Evolutionary conservation across 2,113 vertebrate genomes (phyloP).

Genomic region (Protomyctophum bolini): DNA sequence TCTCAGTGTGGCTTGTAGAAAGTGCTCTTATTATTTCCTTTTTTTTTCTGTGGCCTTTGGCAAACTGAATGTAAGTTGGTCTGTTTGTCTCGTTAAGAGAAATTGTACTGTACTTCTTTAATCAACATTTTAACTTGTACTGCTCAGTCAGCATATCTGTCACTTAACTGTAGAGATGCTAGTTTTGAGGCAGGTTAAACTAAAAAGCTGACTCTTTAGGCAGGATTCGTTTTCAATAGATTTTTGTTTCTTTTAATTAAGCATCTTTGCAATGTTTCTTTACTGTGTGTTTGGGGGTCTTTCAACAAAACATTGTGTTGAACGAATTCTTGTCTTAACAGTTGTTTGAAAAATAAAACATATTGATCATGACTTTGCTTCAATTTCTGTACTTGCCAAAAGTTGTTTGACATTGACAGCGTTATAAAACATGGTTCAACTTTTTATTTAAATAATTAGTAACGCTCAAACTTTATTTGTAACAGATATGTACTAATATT

Average conservation of each 20-base stretch:
- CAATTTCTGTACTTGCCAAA: not conserved
- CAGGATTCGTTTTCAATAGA: conserved; percentile 55
- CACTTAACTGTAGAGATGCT: conserved; percentile 30
- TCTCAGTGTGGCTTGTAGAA: conserved; percentile 30
- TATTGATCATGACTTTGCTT: conserved; percentile 60
- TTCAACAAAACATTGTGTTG: conserved; percentile 77
- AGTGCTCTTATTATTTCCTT: not conserved
- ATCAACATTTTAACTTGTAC: conserved; percentile 23
- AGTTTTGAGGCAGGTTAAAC: conserved; percentile 51
- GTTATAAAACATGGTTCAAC: too few species aligned
- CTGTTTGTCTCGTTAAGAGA: conserved; percentile 32
- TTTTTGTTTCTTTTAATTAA: conserved; percentile 17
- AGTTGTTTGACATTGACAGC: too few species aligned
- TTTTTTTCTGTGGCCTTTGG: conserved; percentile 53
- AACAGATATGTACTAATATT: too few species aligned
- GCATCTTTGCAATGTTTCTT: conserved; percentile 66
- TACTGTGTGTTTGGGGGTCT: conserved; percentile 58
- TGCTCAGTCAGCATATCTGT: conserved; percentile 28
- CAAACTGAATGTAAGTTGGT: conserved; percentile 53
- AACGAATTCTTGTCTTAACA: conserved; percentile 81
- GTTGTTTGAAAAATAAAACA: conserved; percentile 80
- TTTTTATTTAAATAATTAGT: too few species aligned
- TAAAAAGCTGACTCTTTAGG: conserved; percentile 59
- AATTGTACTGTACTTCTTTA: conserved; percentile 29
- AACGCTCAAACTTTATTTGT: too few species aligned